Evolutionary conservation across 2,888 invertebrate genomes (phyloP).

Genomic region (Aricia artaxerxes): DNA sequence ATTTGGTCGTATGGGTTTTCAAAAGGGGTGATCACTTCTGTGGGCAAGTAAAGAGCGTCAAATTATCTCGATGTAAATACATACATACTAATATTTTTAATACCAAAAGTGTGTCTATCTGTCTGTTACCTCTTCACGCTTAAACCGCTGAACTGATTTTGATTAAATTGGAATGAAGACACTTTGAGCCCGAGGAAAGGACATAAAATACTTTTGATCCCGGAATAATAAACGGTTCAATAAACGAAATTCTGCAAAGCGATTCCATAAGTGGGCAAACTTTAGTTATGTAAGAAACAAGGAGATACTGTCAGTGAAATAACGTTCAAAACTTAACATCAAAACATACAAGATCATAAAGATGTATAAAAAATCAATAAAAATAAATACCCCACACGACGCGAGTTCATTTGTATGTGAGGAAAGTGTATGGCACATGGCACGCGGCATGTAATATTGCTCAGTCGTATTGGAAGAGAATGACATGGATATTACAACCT

Average conservation of each 20-base stretch:
- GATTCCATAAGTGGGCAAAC: neutral
- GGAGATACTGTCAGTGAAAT: neutral
- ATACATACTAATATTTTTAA: too few species aligned
- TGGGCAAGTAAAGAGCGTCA: neutral
- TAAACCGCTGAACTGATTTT: too few species aligned
- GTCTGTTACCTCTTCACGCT: too few species aligned
- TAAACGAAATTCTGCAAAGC: neutral
- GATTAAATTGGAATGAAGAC: too few species aligned
- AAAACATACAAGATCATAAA: slow-evolving; percentile 32
- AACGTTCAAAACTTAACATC: slow-evolving; percentile 4
- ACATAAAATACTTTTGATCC: too few species aligned
- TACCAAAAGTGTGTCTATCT: too few species aligned
- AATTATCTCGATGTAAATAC: too few species aligned
- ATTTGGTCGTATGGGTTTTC: neutral
- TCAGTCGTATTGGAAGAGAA: slow-evolving; percentile 60
- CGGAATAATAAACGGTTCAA: too few species aligned
- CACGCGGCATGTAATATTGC: slow-evolving; percentile 58
- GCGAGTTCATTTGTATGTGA: slow-evolving; percentile 64
- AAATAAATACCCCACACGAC: slow-evolving; percentile 33
- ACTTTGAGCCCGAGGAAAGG: too few species aligned
- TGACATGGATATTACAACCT: slow-evolving; percentile 55
- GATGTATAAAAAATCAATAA: slow-evolving; percentile 25
- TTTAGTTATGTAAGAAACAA: neutral
- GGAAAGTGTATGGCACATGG: slow-evolving; percentile 51
- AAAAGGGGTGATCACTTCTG: neutral